These are phyloP conservation scores for Pammene fasciana DNA, from an alignment of 2,888 invertebrate genomes.

Conservation along the genomic window DNA sequence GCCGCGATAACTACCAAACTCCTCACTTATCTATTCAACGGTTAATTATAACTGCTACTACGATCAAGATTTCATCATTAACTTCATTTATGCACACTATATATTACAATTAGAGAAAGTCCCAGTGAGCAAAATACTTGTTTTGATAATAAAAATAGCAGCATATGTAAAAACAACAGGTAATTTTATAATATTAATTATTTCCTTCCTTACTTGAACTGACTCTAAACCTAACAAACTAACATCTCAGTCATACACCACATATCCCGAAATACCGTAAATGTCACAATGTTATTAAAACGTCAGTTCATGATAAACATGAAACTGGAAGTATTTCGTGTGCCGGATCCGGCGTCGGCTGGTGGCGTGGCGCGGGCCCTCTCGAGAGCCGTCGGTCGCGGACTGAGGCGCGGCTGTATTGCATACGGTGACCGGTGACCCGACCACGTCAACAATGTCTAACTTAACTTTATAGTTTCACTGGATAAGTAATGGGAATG, in stretches of 20 bases:
- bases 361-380: conserved; percentile 1
- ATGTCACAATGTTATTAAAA: conserved; percentile 41
- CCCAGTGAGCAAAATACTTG: no score
- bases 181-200: background rate
- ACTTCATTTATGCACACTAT: conserved; percentile 3
- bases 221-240: background rate
- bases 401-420: conserved; percentile 49
- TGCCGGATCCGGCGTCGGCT: conserved; percentile 48
- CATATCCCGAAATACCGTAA: conserved; percentile 3
- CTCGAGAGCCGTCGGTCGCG: conserved; percentile 47
- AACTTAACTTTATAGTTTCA: conserved; percentile 44
- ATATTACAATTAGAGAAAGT: conserved; percentile 11
- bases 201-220: conserved; percentile 12
- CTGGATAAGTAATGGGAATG: no score
- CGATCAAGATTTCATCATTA: conserved; percentile 17
- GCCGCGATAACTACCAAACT: conserved; percentile 26
- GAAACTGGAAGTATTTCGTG: conserved; percentile 19
- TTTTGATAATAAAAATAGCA: background rate
- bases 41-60: conserved; percentile 17
- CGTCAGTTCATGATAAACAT: conserved; percentile 1
- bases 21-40: conserved; percentile 20
- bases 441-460: conserved; percentile 49
- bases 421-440: no score
- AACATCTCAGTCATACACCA: conserved; percentile 1
- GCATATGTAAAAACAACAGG: conserved; percentile 8